Evolutionary conservation across 2,888 invertebrate species (phyloP), one percentile per base, ranked within the genome.

Genomic region (Eurois occulta): DNA sequence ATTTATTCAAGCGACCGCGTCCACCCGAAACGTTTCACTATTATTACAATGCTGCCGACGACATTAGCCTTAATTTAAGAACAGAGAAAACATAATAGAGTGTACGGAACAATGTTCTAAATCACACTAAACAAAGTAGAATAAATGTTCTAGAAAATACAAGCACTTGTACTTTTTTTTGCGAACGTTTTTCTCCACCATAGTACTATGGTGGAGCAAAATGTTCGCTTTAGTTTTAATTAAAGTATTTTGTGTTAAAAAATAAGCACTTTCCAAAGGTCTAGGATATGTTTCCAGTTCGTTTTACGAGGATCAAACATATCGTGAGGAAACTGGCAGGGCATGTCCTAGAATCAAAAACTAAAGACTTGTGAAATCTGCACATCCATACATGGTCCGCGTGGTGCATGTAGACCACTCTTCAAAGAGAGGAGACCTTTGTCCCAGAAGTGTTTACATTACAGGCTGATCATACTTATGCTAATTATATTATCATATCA

Each of bases 31-130:
- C 32, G 32, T 13, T 21, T 48, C 5, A 60, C 67, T 74, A 64
- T 79, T 79, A 74, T 64, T 38, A 74, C 62, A 68, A 46, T 10
- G 28, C 43, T 74, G 16, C 4, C 41, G 32, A 73, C 35, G n/a
- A 21, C 52, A 64, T 79, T 60, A 58, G 32, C 75, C 48, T 75
- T 80, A 43, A 80, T 80, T 75, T 69, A 75, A 28, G 64, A 58
- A 80, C 75, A 79, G 16, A 41, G 55, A 66, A 75, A 75, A 52
- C 48, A 58, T 58, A 78, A 74, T 35, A 69, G 48, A 48, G 48
- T 65, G 24, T 16, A 8, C 69, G 11, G 55, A 58, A 68, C 46
- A 70, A n/a, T 80, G 65, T 58, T 58, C 58, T 75, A 67, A 79
- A 67, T 73, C 41, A 43, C 58, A 5, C 24, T 24, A 38, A 68